Evolutionary conservation across 2,888 invertebrate genomes (phyloP), one percentile per base, ranked within the genome.

Genomic region (Proisotoma minuta): DNA sequence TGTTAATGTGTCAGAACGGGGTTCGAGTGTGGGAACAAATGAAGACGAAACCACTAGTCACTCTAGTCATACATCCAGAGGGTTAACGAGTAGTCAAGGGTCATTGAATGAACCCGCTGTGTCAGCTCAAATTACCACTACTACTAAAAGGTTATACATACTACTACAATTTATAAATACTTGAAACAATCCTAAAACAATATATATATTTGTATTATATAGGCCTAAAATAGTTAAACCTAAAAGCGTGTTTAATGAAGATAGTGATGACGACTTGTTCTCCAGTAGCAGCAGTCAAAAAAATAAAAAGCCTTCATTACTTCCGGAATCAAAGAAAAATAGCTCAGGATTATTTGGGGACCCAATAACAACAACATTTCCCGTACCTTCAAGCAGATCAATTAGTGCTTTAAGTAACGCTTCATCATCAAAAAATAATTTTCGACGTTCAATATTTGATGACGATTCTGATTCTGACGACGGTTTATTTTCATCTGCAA

Each of bases 381-480:
- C 15, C 18, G 4, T 4, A n/a, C 43, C 43, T 18, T 15, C 34
- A 34, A 34, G 15, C 15, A 34, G 34, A 34, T 34, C 34, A 10
- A 10, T 34, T 34, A 34, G 63, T 63, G n/a, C n/a, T n/a, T n/a
- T n/a, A n/a, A 8, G 34, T 15, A 34, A 34, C 34, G 8, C 8
- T 34, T 15, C 8, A 34, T 4, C 43, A 43, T 43, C 43, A 5
- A 43, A 43, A 43, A 5, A 5, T 18, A 43, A 43, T 18, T 12
- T 43, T 43, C 5, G 43, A 23, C 65, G 69, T 10, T 73, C 73
- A 4, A 67, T 72, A 23, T 73, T 73, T 64, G 43, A 43, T n/a
- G 73, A 73, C 22, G 71, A 72, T 48, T 72, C 72, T 1, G 73
- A 73, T 39, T 73, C 73, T 20, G 73, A 66, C 28, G 72, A 72